Percentiles rank a stretch among this genome's conserved stretches.
Conservation (phyloP, 2,888 invertebrate species). For the Reticulitermes lucifugus region DNA sequence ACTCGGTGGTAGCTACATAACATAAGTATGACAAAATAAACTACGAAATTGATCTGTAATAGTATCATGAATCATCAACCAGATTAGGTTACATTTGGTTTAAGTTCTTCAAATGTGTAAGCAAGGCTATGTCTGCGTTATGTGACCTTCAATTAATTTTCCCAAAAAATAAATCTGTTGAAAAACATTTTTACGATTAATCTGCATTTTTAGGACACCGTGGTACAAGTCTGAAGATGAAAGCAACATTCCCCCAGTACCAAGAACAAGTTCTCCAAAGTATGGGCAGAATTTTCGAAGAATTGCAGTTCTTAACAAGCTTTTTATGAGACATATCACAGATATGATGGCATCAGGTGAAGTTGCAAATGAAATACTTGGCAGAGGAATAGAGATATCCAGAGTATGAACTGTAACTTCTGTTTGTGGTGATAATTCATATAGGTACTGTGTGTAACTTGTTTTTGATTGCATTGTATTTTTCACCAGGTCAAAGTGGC, state of each 20-base stretch:
- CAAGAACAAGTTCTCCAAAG: not conserved
- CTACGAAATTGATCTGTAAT: too few species aligned
- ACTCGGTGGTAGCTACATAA: too few species aligned
- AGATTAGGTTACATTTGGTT: too few species aligned
- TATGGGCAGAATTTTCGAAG: slow-evolving; percentile 62
- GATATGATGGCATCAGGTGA: slow-evolving; percentile 82
- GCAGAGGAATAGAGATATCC: slow-evolving; percentile 79
- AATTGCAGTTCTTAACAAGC: slow-evolving; percentile 77
- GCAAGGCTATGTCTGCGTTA: too few species aligned
- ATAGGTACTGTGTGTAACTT: not conserved
- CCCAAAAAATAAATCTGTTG: too few species aligned
- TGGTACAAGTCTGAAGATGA: slow-evolving; percentile 29
- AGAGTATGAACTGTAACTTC: slow-evolving; percentile 60
- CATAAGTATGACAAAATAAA: too few species aligned
- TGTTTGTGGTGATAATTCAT: not conserved
- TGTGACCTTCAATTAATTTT: too few species aligned
- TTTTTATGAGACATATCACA: slow-evolving; percentile 85
- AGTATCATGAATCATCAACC: too few species aligned
- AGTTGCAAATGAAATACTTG: slow-evolving; percentile 70
- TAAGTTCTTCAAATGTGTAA: too few species aligned
- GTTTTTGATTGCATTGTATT: slow-evolving; percentile 15
- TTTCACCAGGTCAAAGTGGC: slow-evolving; percentile 71
- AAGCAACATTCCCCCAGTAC: not conserved
- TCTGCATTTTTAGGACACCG: slow-evolving; percentile 6
- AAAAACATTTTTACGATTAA: not conserved